Percentiles rank a stretch among this genome's conserved stretches.
Conservation (phyloP, 2,113 vertebrate genomes). For the Myotis yumanensis region DNA sequence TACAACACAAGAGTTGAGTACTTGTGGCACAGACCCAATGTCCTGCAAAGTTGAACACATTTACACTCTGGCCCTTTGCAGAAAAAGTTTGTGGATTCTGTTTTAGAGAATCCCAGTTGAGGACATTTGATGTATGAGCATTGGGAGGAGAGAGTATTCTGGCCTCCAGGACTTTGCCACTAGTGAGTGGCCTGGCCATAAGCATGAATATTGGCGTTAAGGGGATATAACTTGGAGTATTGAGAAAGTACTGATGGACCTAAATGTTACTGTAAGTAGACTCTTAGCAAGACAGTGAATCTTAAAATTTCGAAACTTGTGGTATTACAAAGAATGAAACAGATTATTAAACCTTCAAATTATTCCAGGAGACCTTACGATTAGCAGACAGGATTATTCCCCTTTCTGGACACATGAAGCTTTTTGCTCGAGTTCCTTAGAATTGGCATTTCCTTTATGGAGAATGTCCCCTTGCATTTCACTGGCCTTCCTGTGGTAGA, state of each 20-base stretch:
- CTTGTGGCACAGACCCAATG: neutral
- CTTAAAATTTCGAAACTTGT: neutral
- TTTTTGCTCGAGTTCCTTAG: neutral
- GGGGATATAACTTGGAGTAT: neutral
- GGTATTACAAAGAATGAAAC: neutral
- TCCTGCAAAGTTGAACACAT: neutral
- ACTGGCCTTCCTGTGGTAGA: neutral
- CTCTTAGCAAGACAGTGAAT: neutral
- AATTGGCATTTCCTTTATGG: neutral
- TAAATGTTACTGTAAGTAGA: neutral
- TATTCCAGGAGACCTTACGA: neutral
- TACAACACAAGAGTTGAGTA: no score
- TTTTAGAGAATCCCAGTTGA: neutral
- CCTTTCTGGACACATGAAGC: rapidly evolving
- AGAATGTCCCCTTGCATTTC: neutral
- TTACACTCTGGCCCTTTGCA: neutral
- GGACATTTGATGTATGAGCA: rapidly evolving
- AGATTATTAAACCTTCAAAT: neutral
- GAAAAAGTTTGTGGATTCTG: rapidly evolving
- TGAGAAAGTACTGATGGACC: no score
- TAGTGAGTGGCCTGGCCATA: rapidly evolving
- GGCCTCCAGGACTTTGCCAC: neutral
- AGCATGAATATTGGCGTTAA: rapidly evolving
- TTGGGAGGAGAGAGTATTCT: neutral
- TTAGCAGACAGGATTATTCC: neutral